Evolutionary conservation across 2,797 vertebrate genomes (phyloP).

Genomic region (Phoebastria nigripes): DNA sequence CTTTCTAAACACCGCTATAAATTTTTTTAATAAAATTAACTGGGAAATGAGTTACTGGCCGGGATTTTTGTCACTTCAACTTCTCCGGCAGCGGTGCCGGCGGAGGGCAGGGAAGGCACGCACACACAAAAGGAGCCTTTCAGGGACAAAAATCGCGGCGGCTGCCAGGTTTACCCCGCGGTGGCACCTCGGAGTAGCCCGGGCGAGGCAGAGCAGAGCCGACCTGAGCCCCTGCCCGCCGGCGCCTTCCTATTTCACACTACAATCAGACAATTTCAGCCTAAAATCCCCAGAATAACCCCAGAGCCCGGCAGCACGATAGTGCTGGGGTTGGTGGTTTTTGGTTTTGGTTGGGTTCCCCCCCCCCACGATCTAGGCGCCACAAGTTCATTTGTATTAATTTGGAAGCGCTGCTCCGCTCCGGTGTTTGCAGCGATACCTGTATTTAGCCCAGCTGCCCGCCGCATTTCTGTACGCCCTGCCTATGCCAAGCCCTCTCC

Average conservation of each 20-base stretch:
- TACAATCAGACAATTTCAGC: neutral
- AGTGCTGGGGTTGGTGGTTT: neutral
- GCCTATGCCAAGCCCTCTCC: neutral
- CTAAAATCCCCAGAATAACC: neutral
- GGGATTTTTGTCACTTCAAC: constrained; percentile 44
- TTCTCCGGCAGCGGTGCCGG: neutral
- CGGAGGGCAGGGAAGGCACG: neutral
- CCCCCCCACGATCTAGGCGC: neutral
- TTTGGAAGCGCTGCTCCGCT: neutral
- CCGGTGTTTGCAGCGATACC: neutral
- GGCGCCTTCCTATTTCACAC: neutral
- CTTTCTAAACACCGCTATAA: constrained; percentile 70
- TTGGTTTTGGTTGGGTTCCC: too few relatives aligned
- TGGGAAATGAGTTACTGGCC: constrained; percentile 68
- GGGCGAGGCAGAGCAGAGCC: neutral
- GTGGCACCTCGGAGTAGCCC: neutral
- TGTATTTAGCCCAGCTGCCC: neutral
- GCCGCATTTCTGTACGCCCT: neutral
- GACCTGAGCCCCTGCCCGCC: neutral
- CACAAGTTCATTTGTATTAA: neutral
- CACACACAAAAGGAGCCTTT: constrained; percentile 28
- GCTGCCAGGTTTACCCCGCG: neutral
- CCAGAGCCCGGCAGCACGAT: neutral
- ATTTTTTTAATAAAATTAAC: constrained; percentile 67
- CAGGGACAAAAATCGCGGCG: constrained; percentile 10